Percentiles rank a stretch among this genome's conserved stretches.
phyloP scores from a whole-genome alignment of 2,113 vertebrate genomes.

The Todiramphus chloris region DNA sequence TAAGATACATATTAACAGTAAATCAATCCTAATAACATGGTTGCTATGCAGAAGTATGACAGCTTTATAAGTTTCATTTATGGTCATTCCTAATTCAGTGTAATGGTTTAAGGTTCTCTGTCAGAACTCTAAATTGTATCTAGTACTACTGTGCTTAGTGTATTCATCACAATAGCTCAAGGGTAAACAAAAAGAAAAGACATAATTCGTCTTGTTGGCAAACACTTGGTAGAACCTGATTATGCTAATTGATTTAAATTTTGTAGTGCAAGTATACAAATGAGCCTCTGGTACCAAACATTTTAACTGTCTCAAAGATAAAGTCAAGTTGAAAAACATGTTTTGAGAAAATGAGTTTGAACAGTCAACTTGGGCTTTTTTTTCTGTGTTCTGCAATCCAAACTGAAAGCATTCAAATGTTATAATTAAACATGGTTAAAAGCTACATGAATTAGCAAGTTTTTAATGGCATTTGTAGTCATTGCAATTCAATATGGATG shows the following conservation, averaged over 20 bases:
- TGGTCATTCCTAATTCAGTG: neutral
- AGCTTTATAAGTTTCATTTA: neutral
- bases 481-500: constrained; percentile 52
- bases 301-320: constrained; percentile 29
- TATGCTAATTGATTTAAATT: constrained; percentile 63
- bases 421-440: constrained; percentile 54
- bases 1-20: neutral
- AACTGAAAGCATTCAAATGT: constrained; percentile 27
- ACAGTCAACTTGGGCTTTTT: neutral
- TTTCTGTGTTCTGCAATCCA: neutral
- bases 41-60: neutral
- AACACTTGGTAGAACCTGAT: constrained; percentile 57
- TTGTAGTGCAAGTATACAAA: constrained; percentile 47
- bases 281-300: constrained; percentile 7
- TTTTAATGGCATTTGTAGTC: constrained; percentile 53
- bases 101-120: neutral
- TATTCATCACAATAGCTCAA: constrained; percentile 25
- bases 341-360: constrained; percentile 52
- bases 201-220: constrained; percentile 41
- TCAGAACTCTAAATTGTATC: constrained; percentile 3
- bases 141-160: neutral
- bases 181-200: neutral
- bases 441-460: constrained; percentile 54
- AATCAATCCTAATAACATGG: neutral
- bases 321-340: constrained; percentile 2